Conservation (phyloP, 2,797 vertebrate species). For the Periophthalmus magnuspinnatus region DNA sequence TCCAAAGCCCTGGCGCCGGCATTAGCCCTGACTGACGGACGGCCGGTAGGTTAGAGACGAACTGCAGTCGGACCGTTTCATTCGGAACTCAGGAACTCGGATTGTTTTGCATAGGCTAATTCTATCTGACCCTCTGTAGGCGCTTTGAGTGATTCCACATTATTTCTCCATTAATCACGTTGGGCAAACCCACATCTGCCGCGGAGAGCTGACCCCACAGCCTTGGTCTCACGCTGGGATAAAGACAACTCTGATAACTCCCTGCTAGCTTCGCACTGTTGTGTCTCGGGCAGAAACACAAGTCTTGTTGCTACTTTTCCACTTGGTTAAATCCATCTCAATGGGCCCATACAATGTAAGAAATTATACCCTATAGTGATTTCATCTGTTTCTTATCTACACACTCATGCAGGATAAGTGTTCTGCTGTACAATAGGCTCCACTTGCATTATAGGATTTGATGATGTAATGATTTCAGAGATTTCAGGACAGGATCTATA, state of each 20-base stretch:
- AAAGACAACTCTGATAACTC: slow-evolving; percentile 12
- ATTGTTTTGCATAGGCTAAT: slow-evolving; percentile 46
- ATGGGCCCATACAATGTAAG: not conserved
- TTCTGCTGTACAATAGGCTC: not conserved
- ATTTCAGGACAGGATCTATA: too few species aligned
- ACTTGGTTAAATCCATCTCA: slow-evolving; percentile 2
- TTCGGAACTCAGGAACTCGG: slow-evolving; percentile 41
- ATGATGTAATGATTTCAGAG: too few species aligned
- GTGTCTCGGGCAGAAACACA: not conserved
- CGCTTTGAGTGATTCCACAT: slow-evolving; percentile 32
- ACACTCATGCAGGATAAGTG: not conserved
- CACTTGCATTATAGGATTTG: too few species aligned
- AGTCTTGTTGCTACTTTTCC: not conserved
- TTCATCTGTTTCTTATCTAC: slow-evolving; percentile 18
- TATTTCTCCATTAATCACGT: slow-evolving; percentile 41
- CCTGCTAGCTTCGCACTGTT: not conserved
- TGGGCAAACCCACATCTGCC: slow-evolving; percentile 23
- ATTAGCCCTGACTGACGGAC: slow-evolving; percentile 61
- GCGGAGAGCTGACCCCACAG: slow-evolving; percentile 13
- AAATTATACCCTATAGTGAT: slow-evolving; percentile 5
- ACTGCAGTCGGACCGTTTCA: slow-evolving; percentile 43
- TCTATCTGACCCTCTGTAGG: slow-evolving; percentile 46
- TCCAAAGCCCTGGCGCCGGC: slow-evolving; percentile 26
- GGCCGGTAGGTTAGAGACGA: slow-evolving; percentile 34
- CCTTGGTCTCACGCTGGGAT: slow-evolving; percentile 9